Conservation (phyloP, 1,140 invertebrate species). For the Armadillidium nasatum region DNA sequence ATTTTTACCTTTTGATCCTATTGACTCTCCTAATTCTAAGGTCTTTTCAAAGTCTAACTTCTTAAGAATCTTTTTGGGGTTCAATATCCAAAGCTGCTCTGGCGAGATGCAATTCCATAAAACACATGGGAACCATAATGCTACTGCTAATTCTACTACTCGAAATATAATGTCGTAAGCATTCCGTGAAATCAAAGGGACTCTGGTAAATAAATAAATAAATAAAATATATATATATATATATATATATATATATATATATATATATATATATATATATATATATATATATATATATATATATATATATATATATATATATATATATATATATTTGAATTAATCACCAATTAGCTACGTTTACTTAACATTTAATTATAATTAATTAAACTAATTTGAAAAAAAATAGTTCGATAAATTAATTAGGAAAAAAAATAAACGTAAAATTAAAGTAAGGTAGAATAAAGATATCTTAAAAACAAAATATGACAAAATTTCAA, state of each 20-base stretch:
- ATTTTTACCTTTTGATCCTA: conserved; percentile 29
- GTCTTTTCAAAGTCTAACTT: conserved; percentile 42
- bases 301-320: neutral
- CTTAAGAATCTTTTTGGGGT: conserved; percentile 70
- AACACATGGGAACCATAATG: conserved; percentile 89
- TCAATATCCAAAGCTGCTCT: conserved; percentile 88
- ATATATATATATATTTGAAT: neutral
- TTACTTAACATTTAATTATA: too few relatives aligned
- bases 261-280: conserved; percentile 10
- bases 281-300: conserved; percentile 11
- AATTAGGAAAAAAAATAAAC: too few relatives aligned
- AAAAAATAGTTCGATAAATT: too few relatives aligned
- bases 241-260: neutral
- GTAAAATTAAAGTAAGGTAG: too few relatives aligned
- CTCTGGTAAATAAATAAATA: conserved; percentile 53
- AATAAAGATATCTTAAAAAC: too few relatives aligned
- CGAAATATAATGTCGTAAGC: conserved; percentile 87
- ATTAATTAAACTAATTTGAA: too few relatives aligned
- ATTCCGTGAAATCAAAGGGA: conserved; percentile 80
- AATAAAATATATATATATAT: neutral
- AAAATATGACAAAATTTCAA: too few relatives aligned
- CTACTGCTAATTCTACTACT: conserved; percentile 86
- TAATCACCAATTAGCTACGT: too few relatives aligned
- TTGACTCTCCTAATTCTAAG: conserved; percentile 33
- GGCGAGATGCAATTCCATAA: conserved; percentile 84